These are phyloP conservation scores for Trichoplax adhaerens DNA, from an alignment of 37 sponge, comb jelly and placozoan genomes.

Conservation along the genomic window DNA sequence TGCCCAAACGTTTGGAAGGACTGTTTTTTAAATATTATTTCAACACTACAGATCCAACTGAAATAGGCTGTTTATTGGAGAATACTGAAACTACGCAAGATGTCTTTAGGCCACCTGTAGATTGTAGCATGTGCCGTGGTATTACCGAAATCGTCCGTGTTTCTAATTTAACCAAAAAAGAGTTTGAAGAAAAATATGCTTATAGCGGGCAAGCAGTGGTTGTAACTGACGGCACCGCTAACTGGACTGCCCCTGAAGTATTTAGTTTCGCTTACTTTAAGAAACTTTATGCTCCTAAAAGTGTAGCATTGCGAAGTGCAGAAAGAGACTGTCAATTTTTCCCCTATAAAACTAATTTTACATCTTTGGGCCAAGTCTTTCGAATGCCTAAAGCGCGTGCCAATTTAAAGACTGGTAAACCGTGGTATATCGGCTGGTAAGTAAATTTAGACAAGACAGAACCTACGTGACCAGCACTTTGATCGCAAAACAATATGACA, in stretches of 20 bases:
- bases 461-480: too few relatives aligned
- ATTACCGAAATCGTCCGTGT: constrained; percentile 4
- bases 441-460: background rate
- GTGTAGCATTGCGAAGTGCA: constrained; percentile 26
- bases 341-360: constrained; percentile 43
- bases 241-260: constrained; percentile 35
- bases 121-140: constrained; percentile 23
- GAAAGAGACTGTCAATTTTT: constrained; percentile 45
- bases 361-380: constrained; percentile 36
- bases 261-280: constrained; percentile 58
- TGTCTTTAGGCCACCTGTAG: constrained; percentile 1
- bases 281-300: constrained; percentile 25
- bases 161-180: constrained; percentile 14
- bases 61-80: too few relatives aligned
- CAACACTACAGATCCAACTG: too few relatives aligned
- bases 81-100: background rate
- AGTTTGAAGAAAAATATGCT: constrained; percentile 37
- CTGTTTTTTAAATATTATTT: too few relatives aligned
- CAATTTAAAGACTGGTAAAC: constrained; percentile 18
- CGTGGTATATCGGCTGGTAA: constrained; percentile 88
- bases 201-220: constrained; percentile 30
- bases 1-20: too few relatives aligned
- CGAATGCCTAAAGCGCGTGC: constrained; percentile 25
- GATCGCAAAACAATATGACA: too few relatives aligned
- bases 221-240: constrained; percentile 35